These are phyloP conservation scores for Nothocercus nigrocapillus DNA, from an alignment of 2,113 vertebrate genomes.

Conservation along the genomic window DNA sequence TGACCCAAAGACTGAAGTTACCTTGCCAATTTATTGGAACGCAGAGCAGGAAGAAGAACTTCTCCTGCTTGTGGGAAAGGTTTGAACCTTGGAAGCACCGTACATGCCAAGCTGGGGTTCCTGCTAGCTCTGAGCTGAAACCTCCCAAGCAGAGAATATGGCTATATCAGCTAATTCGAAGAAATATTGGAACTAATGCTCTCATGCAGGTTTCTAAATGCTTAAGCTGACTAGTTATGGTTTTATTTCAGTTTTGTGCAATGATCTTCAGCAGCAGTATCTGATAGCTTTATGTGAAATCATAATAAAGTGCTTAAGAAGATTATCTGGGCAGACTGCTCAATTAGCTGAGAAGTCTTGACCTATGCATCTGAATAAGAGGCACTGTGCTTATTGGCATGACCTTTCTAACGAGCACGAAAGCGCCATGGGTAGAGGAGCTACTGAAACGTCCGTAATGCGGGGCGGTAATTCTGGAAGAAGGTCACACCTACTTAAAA, in stretches of 20 bases:
- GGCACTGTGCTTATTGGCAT: constrained; percentile 30
- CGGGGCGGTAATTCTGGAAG: constrained; percentile 64
- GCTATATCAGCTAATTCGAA: constrained; percentile 50
- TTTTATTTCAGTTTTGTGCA: constrained; percentile 45
- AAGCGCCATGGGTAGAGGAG: constrained; percentile 46
- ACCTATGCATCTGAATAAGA: constrained; percentile 75
- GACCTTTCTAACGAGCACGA: constrained; percentile 70
- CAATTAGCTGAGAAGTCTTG: constrained; percentile 69
- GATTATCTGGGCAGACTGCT: constrained; percentile 53
- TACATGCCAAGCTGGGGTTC: background rate
- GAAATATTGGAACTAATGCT: constrained; percentile 12
- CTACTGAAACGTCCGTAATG: constrained; percentile 36
- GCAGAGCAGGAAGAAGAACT: background rate
- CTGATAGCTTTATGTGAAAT: constrained; percentile 63
- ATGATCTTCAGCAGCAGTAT: constrained; percentile 63
- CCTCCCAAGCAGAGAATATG: constrained; percentile 21
- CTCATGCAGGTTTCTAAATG: constrained; percentile 34
- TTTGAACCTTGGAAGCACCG: background rate
- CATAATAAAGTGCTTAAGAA: constrained; percentile 55
- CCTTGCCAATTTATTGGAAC: background rate
- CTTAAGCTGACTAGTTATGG: constrained; percentile 62
- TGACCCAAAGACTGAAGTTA: background rate
- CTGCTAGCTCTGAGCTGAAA: background rate
- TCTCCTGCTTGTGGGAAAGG: background rate
- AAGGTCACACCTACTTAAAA: constrained; percentile 49